These are phyloP conservation scores for Meda fulgida DNA, from an alignment of 2,797 vertebrate species.

Conservation along the genomic window DNA sequence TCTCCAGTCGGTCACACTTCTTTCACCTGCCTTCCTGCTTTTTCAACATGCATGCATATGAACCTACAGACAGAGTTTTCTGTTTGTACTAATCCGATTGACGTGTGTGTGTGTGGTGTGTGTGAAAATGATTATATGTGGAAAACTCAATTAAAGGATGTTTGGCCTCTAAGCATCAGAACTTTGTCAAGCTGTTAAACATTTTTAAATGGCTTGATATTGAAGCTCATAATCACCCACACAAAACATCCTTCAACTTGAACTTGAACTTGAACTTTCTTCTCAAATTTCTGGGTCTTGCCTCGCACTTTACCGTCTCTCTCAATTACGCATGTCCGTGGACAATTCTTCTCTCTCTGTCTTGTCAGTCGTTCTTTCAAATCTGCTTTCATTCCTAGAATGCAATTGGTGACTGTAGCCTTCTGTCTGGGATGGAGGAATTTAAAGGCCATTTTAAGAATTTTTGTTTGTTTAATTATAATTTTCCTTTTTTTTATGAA, in stretches of 20 bases:
- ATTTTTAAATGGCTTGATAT: neutral
- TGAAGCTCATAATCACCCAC: neutral
- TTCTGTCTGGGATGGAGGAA: slow-evolving; percentile 35
- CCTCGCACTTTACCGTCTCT: slow-evolving; percentile 3
- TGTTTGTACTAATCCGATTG: neutral
- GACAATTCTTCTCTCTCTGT: slow-evolving; percentile 6
- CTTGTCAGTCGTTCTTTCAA: slow-evolving; percentile 32
- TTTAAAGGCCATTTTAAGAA: slow-evolving; percentile 15
- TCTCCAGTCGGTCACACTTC: neutral
- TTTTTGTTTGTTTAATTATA: neutral
- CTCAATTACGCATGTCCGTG: neutral
- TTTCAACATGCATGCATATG: slow-evolving; percentile 7
- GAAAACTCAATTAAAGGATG: neutral
- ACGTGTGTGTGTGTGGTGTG: no score
- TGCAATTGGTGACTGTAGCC: slow-evolving; percentile 39
- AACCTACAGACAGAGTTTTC: neutral
- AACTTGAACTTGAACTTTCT: neutral
- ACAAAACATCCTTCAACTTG: neutral
- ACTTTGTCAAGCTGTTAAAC: neutral
- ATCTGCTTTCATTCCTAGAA: slow-evolving; percentile 51
- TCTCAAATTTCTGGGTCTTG: neutral
- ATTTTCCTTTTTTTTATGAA: slow-evolving; percentile 36
- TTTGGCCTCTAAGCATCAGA: neutral
- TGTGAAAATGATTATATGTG: no score
- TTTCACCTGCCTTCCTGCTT: neutral